Evolutionary conservation across 2,888 invertebrate species (phyloP), one percentile per base, ranked within the genome.

Genomic region (Gandaritis pyraliata): DNA sequence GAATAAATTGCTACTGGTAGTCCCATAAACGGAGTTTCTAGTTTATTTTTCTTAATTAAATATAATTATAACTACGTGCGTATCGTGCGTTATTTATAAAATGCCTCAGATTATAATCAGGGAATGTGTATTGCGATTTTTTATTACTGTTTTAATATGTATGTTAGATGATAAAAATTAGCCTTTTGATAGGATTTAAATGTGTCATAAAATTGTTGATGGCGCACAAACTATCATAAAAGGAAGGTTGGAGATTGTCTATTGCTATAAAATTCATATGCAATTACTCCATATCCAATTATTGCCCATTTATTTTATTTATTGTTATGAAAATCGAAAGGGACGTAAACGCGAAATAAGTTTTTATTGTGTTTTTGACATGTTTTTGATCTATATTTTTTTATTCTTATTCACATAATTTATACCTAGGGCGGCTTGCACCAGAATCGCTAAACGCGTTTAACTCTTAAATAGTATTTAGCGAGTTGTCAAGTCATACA

Each of bases 41-140:
- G 64, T 67, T 65, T 67, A 61, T 65, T 60, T 64, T 62, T 65
- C 61, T 58, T 67, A 65, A 69, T 69, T 69, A 67, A 65, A 66
- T 64, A 61, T 67, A 65, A 69, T 67, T 67, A 64, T 49, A 43
- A 29, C 41, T 65, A 59, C 63, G 64, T 65, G 65, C 57, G 59
- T 61, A 64, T 46, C 45, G 58, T 56, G 58, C 36, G 62, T 66
- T 54, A 15, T 57, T 65, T 61, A 49, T 51, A 57, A 61, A 61
- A 68, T 60, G 18, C 43, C 45, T 60, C 38, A 63, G 64, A 66
- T 65, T 64, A 52, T 49, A 52, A 69, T 66, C 64, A 53, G 29
- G 23, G 59, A 61, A 59, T 67, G 59, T 16, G 52, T 64, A 65
- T 64, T 64, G 68, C 63, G 50, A 63, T 61, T 64, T 59, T 64